Conservation (phyloP, 2,797 vertebrate genomes). For the Rhinophrynus dorsalis region DNA sequence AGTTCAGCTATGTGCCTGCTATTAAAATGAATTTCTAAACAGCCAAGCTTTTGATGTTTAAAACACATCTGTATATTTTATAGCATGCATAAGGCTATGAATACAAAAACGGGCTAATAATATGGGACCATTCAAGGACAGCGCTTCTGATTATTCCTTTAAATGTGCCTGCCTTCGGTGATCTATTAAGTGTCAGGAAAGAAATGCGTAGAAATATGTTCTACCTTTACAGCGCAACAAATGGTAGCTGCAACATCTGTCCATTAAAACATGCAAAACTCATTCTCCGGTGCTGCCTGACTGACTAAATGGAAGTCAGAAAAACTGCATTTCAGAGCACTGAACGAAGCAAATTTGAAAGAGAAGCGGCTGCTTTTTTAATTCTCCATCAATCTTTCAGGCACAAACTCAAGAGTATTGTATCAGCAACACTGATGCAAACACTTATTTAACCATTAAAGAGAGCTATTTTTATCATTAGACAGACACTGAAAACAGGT, state of each 20-base stretch:
- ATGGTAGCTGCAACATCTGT: slow-evolving; percentile 56
- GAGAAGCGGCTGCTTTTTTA: slow-evolving; percentile 22
- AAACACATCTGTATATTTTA: slow-evolving; percentile 32
- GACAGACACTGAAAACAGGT: neutral
- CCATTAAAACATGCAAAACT: slow-evolving; percentile 51
- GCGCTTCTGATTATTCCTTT: slow-evolving; percentile 57
- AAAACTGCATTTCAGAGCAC: slow-evolving; percentile 22
- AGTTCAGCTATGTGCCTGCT: slow-evolving; percentile 30
- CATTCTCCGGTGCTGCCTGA: slow-evolving; percentile 47
- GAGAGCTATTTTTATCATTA: neutral
- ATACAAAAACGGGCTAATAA: slow-evolving; percentile 28
- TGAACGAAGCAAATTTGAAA: slow-evolving; percentile 37
- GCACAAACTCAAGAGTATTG: slow-evolving; percentile 20
- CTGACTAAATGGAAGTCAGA: slow-evolving; percentile 51
- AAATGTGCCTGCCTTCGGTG: slow-evolving; percentile 57
- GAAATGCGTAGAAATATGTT: slow-evolving; percentile 65
- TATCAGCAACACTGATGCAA: slow-evolving; percentile 16
- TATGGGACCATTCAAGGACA: slow-evolving; percentile 40
- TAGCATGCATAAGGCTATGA: slow-evolving; percentile 31
- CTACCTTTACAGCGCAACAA: slow-evolving; percentile 58
- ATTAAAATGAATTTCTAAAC: slow-evolving; percentile 46
- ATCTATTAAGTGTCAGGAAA: slow-evolving; percentile 69
- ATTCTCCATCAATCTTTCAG: slow-evolving; percentile 40
- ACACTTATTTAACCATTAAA: slow-evolving; percentile 29
- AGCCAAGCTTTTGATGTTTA: slow-evolving; percentile 41